Conservation (phyloP, 2,113 vertebrate genomes). For the Hirundichthys speculiger region DNA sequence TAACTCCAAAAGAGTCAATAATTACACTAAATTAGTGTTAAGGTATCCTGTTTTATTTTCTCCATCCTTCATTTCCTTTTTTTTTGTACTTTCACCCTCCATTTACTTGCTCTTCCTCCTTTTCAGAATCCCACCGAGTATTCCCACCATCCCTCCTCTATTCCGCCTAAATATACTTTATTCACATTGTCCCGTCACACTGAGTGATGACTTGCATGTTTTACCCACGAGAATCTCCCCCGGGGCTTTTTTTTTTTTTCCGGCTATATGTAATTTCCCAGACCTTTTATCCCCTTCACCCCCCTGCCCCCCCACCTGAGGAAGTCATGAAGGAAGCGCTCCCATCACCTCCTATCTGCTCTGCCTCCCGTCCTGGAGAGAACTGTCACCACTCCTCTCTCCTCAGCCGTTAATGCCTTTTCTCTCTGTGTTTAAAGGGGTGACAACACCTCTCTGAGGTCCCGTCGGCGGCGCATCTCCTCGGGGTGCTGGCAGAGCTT, state of each 20-base stretch:
- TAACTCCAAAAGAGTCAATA: no score
- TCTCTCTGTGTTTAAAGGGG: constrained; percentile 59
- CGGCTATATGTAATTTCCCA: constrained; percentile 19
- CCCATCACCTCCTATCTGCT: constrained; percentile 50
- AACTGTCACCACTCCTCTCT: constrained; percentile 66
- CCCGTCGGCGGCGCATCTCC: constrained; percentile 46
- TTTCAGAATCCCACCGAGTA: neutral
- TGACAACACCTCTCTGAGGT: constrained; percentile 64
- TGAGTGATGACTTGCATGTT: neutral
- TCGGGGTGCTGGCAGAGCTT: constrained; percentile 29
- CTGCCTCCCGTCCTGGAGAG: constrained; percentile 59
- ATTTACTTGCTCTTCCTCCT: neutral
- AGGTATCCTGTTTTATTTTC: no score
- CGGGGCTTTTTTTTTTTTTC: constrained; percentile 15
- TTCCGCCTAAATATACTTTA: constrained; percentile 7
- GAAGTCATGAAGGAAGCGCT: constrained; percentile 53
- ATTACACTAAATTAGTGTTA: no score
- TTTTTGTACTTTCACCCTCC: no score
- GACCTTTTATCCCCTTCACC: neutral
- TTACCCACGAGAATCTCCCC: constrained; percentile 4
- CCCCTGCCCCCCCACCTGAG: constrained; percentile 23
- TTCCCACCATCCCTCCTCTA: neutral
- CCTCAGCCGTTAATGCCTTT: constrained; percentile 55
- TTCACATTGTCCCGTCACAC: constrained; percentile 3
- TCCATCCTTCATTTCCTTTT: no score